Evolutionary conservation across 2,113 vertebrate species (phyloP), one percentile per base, ranked within the genome.

Genomic region (Oncorhynchus clarkii): DNA sequence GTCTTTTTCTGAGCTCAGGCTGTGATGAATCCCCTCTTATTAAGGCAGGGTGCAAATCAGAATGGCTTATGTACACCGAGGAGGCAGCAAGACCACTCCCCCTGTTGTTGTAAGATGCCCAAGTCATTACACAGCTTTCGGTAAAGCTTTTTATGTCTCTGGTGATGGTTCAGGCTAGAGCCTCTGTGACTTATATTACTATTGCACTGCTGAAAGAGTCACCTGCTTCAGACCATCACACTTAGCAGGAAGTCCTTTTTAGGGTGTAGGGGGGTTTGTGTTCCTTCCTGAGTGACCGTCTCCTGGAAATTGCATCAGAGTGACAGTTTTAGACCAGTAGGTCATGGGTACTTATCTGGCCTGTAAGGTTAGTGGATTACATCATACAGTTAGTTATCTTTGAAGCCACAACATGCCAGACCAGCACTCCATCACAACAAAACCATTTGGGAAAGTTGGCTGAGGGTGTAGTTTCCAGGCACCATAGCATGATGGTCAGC

Each of bases 61-160:
- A 48, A 79, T 76, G 78, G 78, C 77, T 70, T 89, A 85, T 82
- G 82, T 80, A 78, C 51, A 70, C 83, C 70, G 59, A 68, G 59
- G 20, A 67, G 49, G 24, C 74, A 74, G 70, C 76, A 66, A 57
- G 79, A 72, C 18, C 77, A 82, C 84, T 75, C 84, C 87, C 80
- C 78, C 68, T 72, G 82, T 74, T 79, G 70, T 79, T 76, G 79
- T 77, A 79, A 80, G 72, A 82, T 74, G 80, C 74, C 67, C 16
- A 29, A 13, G 74, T 77, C 76, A 13, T 83, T 72, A 70, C 57
- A 54, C 48, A 3, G 80, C 65, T 89, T 87, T 84, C 85, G 31
- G 86, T 82, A 87, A 86, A 62, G 69, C 82, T 91, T 89, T 90
- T 91, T 87, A 80, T 90, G 87, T 72, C 74, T 54, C 45, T 45